Evolutionary conservation across 2,888 invertebrate species (phyloP).

Genomic region (Agrotis segetum): DNA sequence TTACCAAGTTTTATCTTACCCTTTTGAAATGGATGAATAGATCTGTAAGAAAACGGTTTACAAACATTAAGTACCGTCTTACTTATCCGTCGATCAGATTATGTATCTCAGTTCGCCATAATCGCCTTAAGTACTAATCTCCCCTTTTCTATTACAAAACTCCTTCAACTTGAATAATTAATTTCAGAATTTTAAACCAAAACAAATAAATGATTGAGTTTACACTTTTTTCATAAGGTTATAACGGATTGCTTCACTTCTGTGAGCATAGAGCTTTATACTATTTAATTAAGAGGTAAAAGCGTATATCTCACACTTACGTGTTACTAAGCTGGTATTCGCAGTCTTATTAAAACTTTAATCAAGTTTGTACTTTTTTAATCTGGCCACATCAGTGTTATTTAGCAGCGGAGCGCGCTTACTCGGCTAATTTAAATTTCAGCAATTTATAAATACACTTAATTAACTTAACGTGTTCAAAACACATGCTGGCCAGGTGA

Average conservation of each 20-base stretch:
- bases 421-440: conserved; percentile 70
- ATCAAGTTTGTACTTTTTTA: conserved; percentile 58
- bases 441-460: conserved; percentile 75
- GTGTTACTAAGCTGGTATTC: conserved; percentile 36
- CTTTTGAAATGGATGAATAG: conserved; percentile 52
- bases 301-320: conserved; percentile 29
- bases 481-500: conserved; percentile 88
- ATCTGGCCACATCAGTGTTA: conserved; percentile 61
- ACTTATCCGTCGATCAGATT: conserved; percentile 65
- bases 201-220: conserved; percentile 46
- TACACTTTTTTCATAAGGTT: conserved; percentile 21
- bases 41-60: conserved; percentile 59
- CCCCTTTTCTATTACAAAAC: conserved; percentile 59
- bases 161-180: conserved; percentile 61
- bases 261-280: neutral
- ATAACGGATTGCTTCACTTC: neutral
- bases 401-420: conserved; percentile 66
- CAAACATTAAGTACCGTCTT: conserved; percentile 68
- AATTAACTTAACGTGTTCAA: conserved; percentile 80
- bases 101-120: conserved; percentile 67
- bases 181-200: conserved; percentile 47
- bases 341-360: conserved; percentile 61
- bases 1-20: conserved; percentile 4
- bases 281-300: conserved; percentile 47
- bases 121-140: conserved; percentile 69